Evolutionary conservation across 1,140 invertebrate genomes (phyloP).

Genomic region (Magallana gigas): DNA sequence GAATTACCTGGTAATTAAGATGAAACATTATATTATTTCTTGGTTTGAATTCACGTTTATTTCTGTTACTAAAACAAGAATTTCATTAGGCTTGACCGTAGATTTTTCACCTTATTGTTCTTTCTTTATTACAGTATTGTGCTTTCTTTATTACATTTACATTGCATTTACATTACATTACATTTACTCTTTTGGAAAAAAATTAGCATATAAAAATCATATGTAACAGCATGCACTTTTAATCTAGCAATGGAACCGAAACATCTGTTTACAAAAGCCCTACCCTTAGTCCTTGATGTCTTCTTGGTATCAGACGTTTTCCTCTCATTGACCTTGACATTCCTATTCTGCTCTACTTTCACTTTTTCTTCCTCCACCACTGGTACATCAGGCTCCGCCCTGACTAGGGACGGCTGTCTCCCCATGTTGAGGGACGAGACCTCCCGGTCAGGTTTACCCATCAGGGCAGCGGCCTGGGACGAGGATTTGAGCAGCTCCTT

Average conservation of each 20-base stretch:
- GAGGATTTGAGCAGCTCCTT: conserved; percentile 55
- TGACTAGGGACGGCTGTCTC: conserved; percentile 3
- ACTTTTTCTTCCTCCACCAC: background rate
- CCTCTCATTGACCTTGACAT: background rate
- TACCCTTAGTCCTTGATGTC: background rate
- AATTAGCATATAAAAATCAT: too few relatives aligned
- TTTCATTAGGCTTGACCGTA: background rate
- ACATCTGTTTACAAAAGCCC: background rate
- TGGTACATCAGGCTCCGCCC: background rate
- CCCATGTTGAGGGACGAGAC: background rate
- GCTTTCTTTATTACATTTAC: too few relatives aligned
- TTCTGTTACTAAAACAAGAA: background rate
- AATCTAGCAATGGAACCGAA: background rate
- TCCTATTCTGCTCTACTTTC: background rate
- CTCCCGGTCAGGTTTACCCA: background rate
- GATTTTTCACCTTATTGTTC: too few relatives aligned
- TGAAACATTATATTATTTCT: background rate
- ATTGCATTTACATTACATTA: too few relatives aligned
- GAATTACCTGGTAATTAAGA: background rate
- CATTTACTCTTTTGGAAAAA: too few relatives aligned
- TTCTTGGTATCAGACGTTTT: background rate
- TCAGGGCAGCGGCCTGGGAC: background rate
- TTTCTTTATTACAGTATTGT: too few relatives aligned
- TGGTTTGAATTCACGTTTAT: background rate
- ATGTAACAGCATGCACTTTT: too few relatives aligned